These are phyloP conservation scores for Aleadryas rufinucha DNA, from an alignment of 2,113 vertebrate genomes.

Conservation along the genomic window DNA sequence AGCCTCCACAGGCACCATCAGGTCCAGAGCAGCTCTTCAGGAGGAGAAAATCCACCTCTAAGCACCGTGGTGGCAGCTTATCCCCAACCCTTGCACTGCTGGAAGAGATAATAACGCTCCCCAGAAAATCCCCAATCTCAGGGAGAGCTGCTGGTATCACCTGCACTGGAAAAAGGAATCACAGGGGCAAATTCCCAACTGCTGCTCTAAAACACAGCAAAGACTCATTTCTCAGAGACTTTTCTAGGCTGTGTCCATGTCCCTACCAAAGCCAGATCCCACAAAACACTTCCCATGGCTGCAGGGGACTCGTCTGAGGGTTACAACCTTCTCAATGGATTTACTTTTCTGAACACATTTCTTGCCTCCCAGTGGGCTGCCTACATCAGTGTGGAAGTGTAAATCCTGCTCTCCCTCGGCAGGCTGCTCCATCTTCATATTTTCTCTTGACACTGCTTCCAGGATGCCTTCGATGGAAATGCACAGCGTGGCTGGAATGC, in stretches of 20 bases:
- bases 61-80: not conserved
- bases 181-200: not conserved
- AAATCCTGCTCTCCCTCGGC: not conserved
- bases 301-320: not conserved
- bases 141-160: not conserved
- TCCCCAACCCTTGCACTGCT: not conserved
- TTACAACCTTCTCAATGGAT: not conserved
- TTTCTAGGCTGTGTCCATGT: not conserved
- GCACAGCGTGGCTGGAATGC: not conserved
- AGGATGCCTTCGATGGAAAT: not conserved
- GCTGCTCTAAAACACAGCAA: not conserved
- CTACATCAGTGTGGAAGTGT: rapidly evolving
- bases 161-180: rapidly evolving
- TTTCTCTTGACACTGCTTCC: not conserved
- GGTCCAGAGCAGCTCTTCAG: not conserved
- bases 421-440: not conserved
- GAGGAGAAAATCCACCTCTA: not conserved
- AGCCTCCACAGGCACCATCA: not conserved
- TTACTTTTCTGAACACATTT: not conserved
- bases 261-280: not conserved
- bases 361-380: not conserved
- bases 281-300: rapidly evolving
- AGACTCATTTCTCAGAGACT: not conserved
- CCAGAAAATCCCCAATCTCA: not conserved
- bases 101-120: not conserved